These are phyloP conservation scores for Podiceps cristatus DNA, from an alignment of 2,113 vertebrate species.

Conservation along the genomic window DNA sequence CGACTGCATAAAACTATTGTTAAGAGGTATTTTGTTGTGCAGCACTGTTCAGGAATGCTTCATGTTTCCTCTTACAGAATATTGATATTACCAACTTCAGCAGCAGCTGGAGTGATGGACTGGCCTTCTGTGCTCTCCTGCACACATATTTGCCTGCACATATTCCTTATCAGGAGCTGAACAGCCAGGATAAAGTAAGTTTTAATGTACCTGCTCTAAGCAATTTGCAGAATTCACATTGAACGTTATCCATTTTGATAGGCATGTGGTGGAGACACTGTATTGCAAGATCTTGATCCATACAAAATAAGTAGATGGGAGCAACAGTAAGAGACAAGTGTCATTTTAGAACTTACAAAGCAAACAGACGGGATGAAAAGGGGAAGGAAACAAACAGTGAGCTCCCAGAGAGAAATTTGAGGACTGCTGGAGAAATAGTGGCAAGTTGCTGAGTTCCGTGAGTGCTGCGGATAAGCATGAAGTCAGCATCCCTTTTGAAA, in stretches of 20 bases:
- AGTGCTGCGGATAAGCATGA: neutral
- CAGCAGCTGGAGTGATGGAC: conserved; percentile 93
- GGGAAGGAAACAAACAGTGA: neutral
- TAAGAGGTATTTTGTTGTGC: neutral
- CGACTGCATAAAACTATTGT: neutral
- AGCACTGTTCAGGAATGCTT: neutral
- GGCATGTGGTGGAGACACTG: neutral
- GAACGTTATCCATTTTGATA: neutral
- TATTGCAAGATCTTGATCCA: neutral
- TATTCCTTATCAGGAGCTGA: conserved; percentile 92
- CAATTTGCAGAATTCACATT: neutral
- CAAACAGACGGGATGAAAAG: neutral
- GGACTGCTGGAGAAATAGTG: neutral
- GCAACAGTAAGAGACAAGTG: neutral
- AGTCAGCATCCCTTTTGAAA: neutral
- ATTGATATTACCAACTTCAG: conserved; percentile 95
- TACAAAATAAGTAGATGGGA: neutral
- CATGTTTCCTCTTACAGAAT: conserved; percentile 75
- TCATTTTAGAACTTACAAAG: neutral
- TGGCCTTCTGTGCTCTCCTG: conserved; percentile 91
- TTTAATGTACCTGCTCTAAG: neutral
- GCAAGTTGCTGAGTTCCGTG: neutral
- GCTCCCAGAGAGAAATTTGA: neutral
- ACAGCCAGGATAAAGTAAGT: conserved; percentile 89
- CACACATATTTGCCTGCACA: conserved; percentile 92